Evolutionary conservation across 2,797 vertebrate genomes (phyloP), one percentile per base, ranked within the genome.

Genomic region (Bradypodion pumilum): DNA sequence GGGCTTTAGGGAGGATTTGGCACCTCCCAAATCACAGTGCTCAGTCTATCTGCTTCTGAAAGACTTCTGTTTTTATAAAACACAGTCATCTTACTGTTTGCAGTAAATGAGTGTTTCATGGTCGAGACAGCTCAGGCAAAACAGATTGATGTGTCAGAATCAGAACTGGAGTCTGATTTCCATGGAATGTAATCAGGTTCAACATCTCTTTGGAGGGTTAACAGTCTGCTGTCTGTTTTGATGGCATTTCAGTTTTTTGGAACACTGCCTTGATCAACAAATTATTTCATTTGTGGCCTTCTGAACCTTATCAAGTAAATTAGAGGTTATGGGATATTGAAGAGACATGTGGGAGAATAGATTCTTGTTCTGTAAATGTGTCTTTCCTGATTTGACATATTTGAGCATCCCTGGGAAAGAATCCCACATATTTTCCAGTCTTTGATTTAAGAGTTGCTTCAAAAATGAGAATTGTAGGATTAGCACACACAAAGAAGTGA

Each of bases 381-480:
- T 82, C 83, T 89, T 91, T 81, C 73, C n/a, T 91, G 60, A 88
- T 78, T 80, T 68, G 85, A 9, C 12, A 84, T 69, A 77, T 52
- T 88, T 74, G 87, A 84, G 76, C 60, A 80, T 40, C 0, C 0
- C 68, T 79, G 46, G 59, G 46, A 81, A 83, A 74, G 42, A 87
- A 79, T 85, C 27, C 1, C 23, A 1, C 46, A 23, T 79, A 82
- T 91, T 90, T 74, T 1, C 1, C 62, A 15, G 0, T 66, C 1
- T 77, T 19, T 89, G 10, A 46, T 1, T 12, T 1, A 1, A 86
- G 68, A 78, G 65, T 40, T 79, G 49, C 25, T 66, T 83, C 49
- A 69, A 37, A 80, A 66, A 82, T 42, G 23, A 62, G 29, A 81
- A 63, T 49, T 77, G 63, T 21, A 77, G 56, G 40, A 82, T 65